Evolutionary conservation across 2,888 invertebrate genomes (phyloP), one percentile per base, ranked within the genome.

Genomic region (Lysandra coridon): DNA sequence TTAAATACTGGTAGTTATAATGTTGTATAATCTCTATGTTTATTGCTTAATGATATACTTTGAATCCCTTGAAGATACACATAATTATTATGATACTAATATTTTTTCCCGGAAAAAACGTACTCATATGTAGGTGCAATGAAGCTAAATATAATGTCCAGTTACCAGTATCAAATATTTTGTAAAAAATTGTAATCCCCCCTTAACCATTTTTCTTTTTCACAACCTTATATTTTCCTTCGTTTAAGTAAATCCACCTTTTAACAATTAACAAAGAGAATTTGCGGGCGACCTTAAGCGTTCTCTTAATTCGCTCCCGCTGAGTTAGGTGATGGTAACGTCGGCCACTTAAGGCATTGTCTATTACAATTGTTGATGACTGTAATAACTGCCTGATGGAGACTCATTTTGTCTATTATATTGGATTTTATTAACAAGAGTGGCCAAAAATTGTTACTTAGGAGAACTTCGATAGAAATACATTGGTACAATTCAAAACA

Each of bases 231-330:
- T 62, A 62, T 62, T 62, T 62, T n/a, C 62, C 14, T 23, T 7
- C 62, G n/a, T 7, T 62, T 2, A 62, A 62, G 7, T 62, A 62
- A 62, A 62, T 62, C 33, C 10, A 37, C 69, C 33, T 14, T 37
- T 69, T 69, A 69, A 69, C 69, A 69, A 69, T 64, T 78, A 30
- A 49, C 64, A 69, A 44, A 40, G 14, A 78, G 17, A 64, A 40
- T 40, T 44, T 64, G 62, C 64, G 17, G 78, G 49, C 64, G 62
- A 14, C 49, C 33, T 73, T 53, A n/a, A 92, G 93, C 92, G 93
- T 93, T 93, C 92, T 93, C 93, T 93, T 94, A 94, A 94, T 94
- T 93, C 91, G 90, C 89, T 90, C 93, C 92, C 92, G 90, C 92
- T 90, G 93, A 87, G 91, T 90, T 91, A 88, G 89, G 89, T 88